Evolutionary conservation across 92 coral and sea anemone genomes (phyloP), one percentile per base, ranked within the genome.

Genomic region (Epizoanthus illoricatus): DNA sequence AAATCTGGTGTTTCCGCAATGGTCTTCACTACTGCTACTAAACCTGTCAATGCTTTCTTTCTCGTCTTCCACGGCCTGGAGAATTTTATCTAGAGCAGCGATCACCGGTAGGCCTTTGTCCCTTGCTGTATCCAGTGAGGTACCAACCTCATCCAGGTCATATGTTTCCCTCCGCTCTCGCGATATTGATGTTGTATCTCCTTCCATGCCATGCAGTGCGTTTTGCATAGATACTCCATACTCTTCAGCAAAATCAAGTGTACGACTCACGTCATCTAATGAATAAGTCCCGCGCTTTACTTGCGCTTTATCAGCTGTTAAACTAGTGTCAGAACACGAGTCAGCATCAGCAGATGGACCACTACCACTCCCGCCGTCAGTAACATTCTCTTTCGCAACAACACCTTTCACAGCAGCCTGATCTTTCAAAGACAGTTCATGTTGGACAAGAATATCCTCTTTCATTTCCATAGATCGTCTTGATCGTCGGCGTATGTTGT

Each of bases 121-220:
- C 66, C 68, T 81, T 16, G 75, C 78, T 28, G 84, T 81, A 59
- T 87, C 90, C n/a, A 87, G 47, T 0, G 86, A 81, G 59, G 75
- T 72, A 42, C 86, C 84, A 43, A 81, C 90, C 23, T 75, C 79
- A 11, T 87, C 90, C 28, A 87, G 74, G 68, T 85, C 80, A 49
- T 87, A 87, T 7, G 90, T 87, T 63, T 21, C 82, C 17, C 82
- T 78, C 1, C 66, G 45, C 5, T 23, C 61, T 42, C 40, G 42
- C 54, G 85, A 52, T 19, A 49, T 42, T 11, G 85, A 47, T 67
- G 78, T 7, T 15, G 75, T 69, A 13, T 59, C 78, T n/a, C 43
- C 60, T 64, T 21, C 23, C 49, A 73, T 12, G 47, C 10, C 79
- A 18, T 7, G 79, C 78, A 69, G 16, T 20, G 66, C 67, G 54